These are phyloP conservation scores for Drosophila tristis DNA, from an alignment of 1,140 invertebrate genomes.

Conservation along the genomic window DNA sequence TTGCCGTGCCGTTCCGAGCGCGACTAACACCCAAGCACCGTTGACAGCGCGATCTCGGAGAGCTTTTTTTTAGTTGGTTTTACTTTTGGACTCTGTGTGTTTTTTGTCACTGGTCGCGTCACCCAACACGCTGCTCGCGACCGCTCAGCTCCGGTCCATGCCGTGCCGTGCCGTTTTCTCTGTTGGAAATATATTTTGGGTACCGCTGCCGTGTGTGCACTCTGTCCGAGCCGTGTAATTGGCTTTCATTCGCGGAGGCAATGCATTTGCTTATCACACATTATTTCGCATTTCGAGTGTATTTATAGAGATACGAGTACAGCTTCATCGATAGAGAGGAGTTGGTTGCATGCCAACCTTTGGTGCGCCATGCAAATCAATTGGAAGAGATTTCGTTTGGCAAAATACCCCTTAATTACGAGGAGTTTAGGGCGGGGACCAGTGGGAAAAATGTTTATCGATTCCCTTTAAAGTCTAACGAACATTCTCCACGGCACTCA, in stretches of 20 bases:
- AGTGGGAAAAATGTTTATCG: too few relatives aligned
- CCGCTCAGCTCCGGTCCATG: slow-evolving; percentile 6
- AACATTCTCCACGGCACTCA: too few relatives aligned
- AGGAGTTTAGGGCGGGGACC: not conserved
- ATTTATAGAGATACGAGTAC: slow-evolving; percentile 45
- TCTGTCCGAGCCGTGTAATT: slow-evolving; percentile 14
- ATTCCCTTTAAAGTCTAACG: too few relatives aligned
- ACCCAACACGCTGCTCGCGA: not conserved
- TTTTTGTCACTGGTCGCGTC: slow-evolving; percentile 46
- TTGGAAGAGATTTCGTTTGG: not conserved
- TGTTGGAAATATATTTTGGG: slow-evolving; percentile 36
- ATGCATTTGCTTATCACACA: slow-evolving; percentile 71
- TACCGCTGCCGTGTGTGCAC: slow-evolving; percentile 14
- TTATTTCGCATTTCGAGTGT: slow-evolving; percentile 26
- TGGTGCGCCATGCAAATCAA: slow-evolving; percentile 37
- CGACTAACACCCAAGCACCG: slow-evolving; percentile 63
- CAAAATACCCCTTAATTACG: slow-evolving; percentile 2
- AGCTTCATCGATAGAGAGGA: slow-evolving; percentile 49
- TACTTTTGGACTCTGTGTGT: slow-evolving; percentile 43
- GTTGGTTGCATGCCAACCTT: slow-evolving; percentile 60
- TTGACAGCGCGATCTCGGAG: slow-evolving; percentile 35
- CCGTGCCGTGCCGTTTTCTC: slow-evolving; percentile 37
- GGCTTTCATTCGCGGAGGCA: slow-evolving; percentile 17
- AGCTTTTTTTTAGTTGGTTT: slow-evolving; percentile 45
- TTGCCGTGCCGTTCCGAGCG: slow-evolving; percentile 71